Conservation (phyloP, 2,888 invertebrate genomes). For the Choristoneura rosaceana region DNA sequence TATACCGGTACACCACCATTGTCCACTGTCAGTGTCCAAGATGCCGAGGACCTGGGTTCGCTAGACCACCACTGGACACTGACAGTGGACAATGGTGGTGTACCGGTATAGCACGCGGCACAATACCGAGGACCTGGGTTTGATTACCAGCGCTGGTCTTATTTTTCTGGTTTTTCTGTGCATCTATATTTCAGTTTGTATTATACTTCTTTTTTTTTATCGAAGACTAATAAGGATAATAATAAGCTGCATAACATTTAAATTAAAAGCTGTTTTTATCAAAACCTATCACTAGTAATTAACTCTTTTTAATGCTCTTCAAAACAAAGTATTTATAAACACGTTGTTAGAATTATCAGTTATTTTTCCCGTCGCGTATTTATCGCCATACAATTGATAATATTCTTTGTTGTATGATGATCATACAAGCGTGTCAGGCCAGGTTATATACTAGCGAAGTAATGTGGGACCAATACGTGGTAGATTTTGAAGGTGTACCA, state of each 20-base stretch:
- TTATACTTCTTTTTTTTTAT: too few relatives aligned
- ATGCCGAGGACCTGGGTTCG: too few relatives aligned
- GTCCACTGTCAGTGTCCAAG: too few relatives aligned
- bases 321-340: background rate
- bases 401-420: background rate
- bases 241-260: background rate
- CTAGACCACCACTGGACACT: too few relatives aligned
- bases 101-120: too few relatives aligned
- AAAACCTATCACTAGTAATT: background rate
- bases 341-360: background rate
- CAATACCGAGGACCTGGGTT: too few relatives aligned
- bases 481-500: background rate
- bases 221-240: too few relatives aligned
- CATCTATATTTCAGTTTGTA: too few relatives aligned
- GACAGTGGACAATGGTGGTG: too few relatives aligned
- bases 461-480: conserved; percentile 5
- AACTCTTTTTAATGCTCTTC: background rate
- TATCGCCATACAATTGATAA: background rate
- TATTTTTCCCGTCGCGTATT: background rate
- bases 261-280: background rate
- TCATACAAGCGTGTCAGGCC: background rate
- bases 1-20: too few relatives aligned
- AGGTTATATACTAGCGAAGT: background rate
- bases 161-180: too few relatives aligned
- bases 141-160: too few relatives aligned